Conservation (phyloP, 2,888 invertebrate genomes). For the Melanotus villosus region DNA sequence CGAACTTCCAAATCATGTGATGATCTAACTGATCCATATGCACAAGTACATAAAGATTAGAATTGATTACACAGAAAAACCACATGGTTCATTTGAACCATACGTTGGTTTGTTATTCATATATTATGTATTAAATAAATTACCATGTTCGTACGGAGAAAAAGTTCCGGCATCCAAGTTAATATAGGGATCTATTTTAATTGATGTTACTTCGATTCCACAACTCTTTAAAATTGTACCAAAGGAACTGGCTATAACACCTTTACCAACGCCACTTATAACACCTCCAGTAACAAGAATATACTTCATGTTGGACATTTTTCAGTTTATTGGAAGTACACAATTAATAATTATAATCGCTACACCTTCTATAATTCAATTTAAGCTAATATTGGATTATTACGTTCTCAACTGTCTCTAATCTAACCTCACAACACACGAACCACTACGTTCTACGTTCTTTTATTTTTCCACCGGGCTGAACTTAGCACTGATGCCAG, state of each 20-base stretch:
- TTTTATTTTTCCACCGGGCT: too few relatives aligned
- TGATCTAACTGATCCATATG: too few relatives aligned
- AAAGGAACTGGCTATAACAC: constrained; percentile 95
- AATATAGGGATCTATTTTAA: constrained; percentile 99
- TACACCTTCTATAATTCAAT: too few relatives aligned
- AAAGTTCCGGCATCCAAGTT: constrained; percentile 99
- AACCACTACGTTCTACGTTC: too few relatives aligned
- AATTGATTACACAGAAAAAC: too few relatives aligned
- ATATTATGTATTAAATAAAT: too few relatives aligned
- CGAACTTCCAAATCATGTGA: too few relatives aligned
- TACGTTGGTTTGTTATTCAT: too few relatives aligned
- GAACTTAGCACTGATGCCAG: too few relatives aligned
- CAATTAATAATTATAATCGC: too few relatives aligned
- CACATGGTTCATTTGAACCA: too few relatives aligned
- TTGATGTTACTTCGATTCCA: constrained; percentile 96
- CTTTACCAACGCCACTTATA: constrained; percentile 98
- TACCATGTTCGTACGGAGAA: constrained; percentile 99
- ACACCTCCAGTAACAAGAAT: constrained; percentile 99
- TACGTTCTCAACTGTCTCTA: background rate
- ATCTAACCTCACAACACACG: background rate
- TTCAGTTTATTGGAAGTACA: background rate
- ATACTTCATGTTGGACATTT: constrained; percentile 85
- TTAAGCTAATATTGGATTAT: background rate
- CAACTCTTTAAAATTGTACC: constrained; percentile 96
- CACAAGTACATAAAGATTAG: too few relatives aligned